Base-by-base conservation (phyloP, 2,797 vertebrate genomes). In the Diceros bicornis region DNA sequence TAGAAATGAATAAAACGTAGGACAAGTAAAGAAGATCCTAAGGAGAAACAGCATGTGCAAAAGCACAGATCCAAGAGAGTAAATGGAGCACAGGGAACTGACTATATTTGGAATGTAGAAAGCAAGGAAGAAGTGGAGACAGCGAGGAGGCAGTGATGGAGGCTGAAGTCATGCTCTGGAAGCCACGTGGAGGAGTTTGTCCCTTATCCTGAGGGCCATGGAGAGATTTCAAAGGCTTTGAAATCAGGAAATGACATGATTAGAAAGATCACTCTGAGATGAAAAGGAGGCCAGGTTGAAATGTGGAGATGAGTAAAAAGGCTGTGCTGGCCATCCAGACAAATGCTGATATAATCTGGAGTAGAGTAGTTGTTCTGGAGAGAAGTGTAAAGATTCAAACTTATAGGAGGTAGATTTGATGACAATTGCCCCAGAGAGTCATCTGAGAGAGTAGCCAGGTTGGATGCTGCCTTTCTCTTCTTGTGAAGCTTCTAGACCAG, bases 21-120 rank as follows among this genome's bases (percentile, higher is more conserved):
- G 64, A 72, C 23, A 64, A 44, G 17, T 64, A 34, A 23, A 3
- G 69, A 83, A 34, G 44, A 41, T 10, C 25, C 23, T 57, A 47
- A 71, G 55, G 34, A 66, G 62, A 44, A 61, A 32, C 4, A 29
- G 34, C 16, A 7, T 2, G 7, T n/a, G 13, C 14, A 11, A 61
- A 84, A n/a, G 3, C n/a, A 8, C 62, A 55, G 57, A 62, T 8
- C 17, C 59, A 21, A 52, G 27, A 84, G 64, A 27, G 6, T 23
- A 9, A 16, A 23, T 25, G 23, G 50, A 9, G 18, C 23, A 7
- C 34, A 18, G 25, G 41, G 62, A 47, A 68, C 0, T 29, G 16
- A 52, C 44, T 20, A 7, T 7, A 1, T 13, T 57, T 29, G 17
- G 92, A 10, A 8, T 3, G 16, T 1, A 1, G 2, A 13, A 4